Conservation (phyloP, 1,140 invertebrate species). For the Meloidogyne exigua region DNA sequence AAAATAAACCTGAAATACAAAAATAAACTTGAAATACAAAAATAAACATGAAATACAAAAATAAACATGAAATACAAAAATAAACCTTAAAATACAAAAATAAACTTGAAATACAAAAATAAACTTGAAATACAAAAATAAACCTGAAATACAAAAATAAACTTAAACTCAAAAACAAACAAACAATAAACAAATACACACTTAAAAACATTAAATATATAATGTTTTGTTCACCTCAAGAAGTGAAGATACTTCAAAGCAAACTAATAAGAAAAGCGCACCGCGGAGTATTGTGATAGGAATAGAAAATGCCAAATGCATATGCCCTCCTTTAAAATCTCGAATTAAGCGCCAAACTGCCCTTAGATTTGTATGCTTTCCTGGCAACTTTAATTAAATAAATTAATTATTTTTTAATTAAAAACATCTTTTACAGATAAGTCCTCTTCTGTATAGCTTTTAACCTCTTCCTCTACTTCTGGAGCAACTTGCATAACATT, state of each 20-base stretch:
- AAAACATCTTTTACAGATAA: slow-evolving; percentile 27
- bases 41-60: too few species aligned
- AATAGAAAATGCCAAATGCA: slow-evolving; percentile 37
- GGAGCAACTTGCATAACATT: slow-evolving; percentile 48
- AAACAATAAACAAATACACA: too few species aligned
- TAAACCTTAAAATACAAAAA: too few species aligned
- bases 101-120: not conserved
- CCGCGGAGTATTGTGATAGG: slow-evolving; percentile 52
- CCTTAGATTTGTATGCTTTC: slow-evolving; percentile 41
- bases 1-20: too few species aligned
- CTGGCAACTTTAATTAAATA: slow-evolving; percentile 49
- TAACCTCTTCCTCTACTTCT: slow-evolving; percentile 45
- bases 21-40: too few species aligned
- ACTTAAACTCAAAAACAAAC: too few species aligned
- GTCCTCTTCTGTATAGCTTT: slow-evolving; percentile 31
- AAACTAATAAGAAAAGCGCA: slow-evolving; percentile 54
- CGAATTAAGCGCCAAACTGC: slow-evolving; percentile 46
- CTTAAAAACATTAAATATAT: too few species aligned
- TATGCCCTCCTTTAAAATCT: slow-evolving; percentile 46
- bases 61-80: too few species aligned
- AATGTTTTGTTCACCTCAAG: slow-evolving; percentile 30
- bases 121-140: not conserved
- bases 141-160: too few species aligned
- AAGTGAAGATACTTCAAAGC: slow-evolving; percentile 54
- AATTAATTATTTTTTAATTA: slow-evolving; percentile 11